A percentile compares a stretch with the other conserved stretches of the same genome.
Conservation (phyloP, 1,140 invertebrate species). For the Frieseomelitta varia region DNA sequence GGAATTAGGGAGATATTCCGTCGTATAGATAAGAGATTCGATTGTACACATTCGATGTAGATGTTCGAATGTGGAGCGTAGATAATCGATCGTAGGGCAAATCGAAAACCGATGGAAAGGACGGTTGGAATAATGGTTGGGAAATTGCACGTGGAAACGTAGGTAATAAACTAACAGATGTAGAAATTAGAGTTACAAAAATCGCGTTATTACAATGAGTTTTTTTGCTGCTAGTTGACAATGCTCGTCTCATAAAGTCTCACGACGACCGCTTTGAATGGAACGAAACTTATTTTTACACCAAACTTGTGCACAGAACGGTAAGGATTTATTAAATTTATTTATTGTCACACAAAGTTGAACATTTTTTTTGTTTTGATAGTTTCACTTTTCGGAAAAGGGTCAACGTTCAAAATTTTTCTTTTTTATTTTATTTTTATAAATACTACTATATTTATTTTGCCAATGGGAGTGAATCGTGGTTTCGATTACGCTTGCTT, state of each 20-base stretch:
- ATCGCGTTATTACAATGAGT: background rate
- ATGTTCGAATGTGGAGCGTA: background rate
- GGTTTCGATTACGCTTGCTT: background rate
- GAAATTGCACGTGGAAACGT: background rate
- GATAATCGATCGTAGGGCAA: background rate
- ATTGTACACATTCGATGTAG: background rate
- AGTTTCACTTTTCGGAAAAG: no score
- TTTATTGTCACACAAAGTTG: no score
- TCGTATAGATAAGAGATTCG: conserved; percentile 1
- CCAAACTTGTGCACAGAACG: background rate
- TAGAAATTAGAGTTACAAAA: background rate
- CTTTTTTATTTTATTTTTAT: no score
- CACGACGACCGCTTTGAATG: background rate
- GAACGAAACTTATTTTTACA: background rate
- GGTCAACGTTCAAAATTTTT: no score
- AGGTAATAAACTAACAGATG: background rate
- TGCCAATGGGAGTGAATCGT: background rate
- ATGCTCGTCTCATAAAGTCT: background rate
- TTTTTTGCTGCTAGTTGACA: background rate
- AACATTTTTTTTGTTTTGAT: no score
- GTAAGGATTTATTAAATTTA: background rate
- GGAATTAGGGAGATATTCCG: background rate
- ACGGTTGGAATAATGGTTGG: background rate
- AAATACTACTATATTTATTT: background rate
- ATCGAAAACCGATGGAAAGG: background rate